Conservation (phyloP, 2,113 vertebrate genomes). For the Notarius quadriscutis region DNA sequence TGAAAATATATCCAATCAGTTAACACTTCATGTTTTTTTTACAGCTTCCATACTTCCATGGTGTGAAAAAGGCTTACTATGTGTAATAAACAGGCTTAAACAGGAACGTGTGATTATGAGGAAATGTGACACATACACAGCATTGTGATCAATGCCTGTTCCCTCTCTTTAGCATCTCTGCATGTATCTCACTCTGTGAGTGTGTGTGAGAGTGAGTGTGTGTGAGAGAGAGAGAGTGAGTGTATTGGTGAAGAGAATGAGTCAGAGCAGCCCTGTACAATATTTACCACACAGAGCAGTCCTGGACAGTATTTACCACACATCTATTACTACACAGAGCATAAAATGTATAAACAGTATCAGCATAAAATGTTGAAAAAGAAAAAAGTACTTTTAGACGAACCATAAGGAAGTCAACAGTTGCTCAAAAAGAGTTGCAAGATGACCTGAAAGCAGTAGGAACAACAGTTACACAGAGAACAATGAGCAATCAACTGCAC, state of each 20-base stretch:
- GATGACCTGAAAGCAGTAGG: too few relatives aligned
- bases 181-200: background rate
- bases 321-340: too few relatives aligned
- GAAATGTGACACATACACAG: background rate
- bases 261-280: background rate
- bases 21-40: background rate
- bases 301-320: too few relatives aligned
- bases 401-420: too few relatives aligned
- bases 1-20: background rate
- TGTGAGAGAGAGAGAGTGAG: background rate
- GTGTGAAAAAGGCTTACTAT: background rate
- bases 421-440: too few relatives aligned
- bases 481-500: too few relatives aligned
- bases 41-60: background rate
- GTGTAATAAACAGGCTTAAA: background rate
- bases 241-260: background rate
- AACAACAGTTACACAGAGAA: too few relatives aligned
- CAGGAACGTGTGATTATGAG: background rate
- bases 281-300: background rate
- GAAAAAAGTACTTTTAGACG: too few relatives aligned
- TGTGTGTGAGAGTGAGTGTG: too few relatives aligned
- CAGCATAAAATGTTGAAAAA: too few relatives aligned
- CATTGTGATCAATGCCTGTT: background rate
- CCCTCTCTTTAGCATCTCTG: background rate
- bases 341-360: too few relatives aligned